Conservation (phyloP, 2,888 invertebrate genomes). For the Hypselothyrea guttata region DNA sequence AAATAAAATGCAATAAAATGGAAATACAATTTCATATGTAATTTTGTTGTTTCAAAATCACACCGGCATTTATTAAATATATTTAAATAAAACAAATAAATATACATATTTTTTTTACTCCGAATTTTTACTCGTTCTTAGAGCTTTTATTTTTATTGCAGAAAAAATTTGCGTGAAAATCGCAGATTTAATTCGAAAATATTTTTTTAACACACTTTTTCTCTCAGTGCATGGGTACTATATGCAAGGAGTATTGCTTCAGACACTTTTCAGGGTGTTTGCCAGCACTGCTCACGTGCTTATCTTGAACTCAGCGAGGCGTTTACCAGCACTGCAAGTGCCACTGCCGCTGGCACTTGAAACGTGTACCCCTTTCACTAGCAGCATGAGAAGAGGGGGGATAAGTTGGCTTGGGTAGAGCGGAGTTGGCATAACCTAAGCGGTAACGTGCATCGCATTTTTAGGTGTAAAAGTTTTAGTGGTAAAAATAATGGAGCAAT, state of each 20-base stretch:
- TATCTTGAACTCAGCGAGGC: slow-evolving; percentile 63
- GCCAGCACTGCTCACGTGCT: slow-evolving; percentile 70
- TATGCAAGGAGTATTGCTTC: slow-evolving; percentile 2
- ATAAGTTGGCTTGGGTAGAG: background rate
- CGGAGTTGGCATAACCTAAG: slow-evolving; percentile 37
- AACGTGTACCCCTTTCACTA: slow-evolving; percentile 17
- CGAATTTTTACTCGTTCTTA: too few species aligned
- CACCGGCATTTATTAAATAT: too few species aligned
- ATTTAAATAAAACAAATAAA: too few species aligned
- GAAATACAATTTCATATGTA: too few species aligned
- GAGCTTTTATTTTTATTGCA: too few species aligned
- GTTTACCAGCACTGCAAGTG: slow-evolving; percentile 46
- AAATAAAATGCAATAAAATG: too few species aligned
- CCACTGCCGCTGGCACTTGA: slow-evolving; percentile 38
- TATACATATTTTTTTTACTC: too few species aligned
- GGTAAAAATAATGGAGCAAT: slow-evolving; percentile 73
- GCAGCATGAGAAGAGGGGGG: background rate
- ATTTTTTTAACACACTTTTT: too few species aligned
- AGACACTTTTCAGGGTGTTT: slow-evolving; percentile 8
- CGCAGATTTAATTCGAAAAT: too few species aligned
- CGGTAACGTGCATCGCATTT: slow-evolving; percentile 65
- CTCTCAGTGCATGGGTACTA: too few species aligned
- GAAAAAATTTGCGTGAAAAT: too few species aligned
- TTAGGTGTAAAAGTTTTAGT: slow-evolving; percentile 71
- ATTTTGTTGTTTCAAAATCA: too few species aligned